phyloP scores from a whole-genome alignment of 2,797 vertebrate species.

The Galaxias olidus region DNA sequence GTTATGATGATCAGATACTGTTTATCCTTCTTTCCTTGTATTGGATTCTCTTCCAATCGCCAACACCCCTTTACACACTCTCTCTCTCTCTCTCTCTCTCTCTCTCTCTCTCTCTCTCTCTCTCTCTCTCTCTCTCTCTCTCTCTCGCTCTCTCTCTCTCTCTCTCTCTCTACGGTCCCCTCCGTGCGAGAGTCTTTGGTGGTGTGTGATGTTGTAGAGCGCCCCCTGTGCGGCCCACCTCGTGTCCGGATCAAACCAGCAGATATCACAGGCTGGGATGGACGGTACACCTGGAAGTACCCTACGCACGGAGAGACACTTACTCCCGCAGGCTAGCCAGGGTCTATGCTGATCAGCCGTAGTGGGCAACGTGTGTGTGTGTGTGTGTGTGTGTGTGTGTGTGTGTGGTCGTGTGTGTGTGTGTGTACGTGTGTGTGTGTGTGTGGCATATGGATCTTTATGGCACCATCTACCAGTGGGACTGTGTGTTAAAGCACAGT shows the following conservation, averaged over 20 bases:
- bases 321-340: too few species aligned
- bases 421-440: neutral
- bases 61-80: neutral
- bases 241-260: too few species aligned
- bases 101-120: neutral
- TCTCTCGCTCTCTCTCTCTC: conserved; percentile 18
- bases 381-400: neutral
- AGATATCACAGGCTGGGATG: too few species aligned
- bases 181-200: too few species aligned
- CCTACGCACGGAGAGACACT: too few species aligned
- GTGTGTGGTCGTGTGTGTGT: neutral
- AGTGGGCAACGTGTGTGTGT: neutral
- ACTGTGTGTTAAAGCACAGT: too few species aligned
- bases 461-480: too few species aligned
- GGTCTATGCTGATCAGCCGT: too few species aligned
- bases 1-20: conserved; percentile 16
- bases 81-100: neutral
- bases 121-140: conserved; percentile 21
- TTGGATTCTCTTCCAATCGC: neutral
- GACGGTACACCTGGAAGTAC: too few species aligned
- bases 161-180: neutral
- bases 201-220: too few species aligned
- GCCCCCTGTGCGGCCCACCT: too few species aligned
- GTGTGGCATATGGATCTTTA: neutral
- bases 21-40: neutral